phyloP scores from a whole-genome alignment of 2,888 invertebrate genomes.

The Eulithis testata region DNA sequence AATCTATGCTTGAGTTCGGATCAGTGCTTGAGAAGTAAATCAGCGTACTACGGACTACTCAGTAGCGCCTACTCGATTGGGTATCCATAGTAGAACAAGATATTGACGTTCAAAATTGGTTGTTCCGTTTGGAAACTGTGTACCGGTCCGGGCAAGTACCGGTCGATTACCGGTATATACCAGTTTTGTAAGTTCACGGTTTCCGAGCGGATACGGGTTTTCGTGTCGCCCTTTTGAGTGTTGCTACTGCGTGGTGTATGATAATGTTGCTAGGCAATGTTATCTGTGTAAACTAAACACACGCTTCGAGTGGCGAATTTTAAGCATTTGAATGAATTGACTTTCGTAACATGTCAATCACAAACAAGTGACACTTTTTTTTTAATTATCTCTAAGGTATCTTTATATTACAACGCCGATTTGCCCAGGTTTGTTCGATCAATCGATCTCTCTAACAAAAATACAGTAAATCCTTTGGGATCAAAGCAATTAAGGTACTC shows the following conservation, averaged over 20 bases:
- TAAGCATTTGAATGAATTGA: no score
- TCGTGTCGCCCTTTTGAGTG: slow-evolving; percentile 37
- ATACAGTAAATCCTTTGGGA: no score
- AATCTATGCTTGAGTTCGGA: no score
- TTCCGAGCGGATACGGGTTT: slow-evolving; percentile 47
- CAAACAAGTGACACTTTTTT: no score
- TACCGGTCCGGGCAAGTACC: slow-evolving; percentile 49
- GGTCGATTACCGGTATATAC: slow-evolving; percentile 39
- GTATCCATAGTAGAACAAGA: slow-evolving; percentile 42
- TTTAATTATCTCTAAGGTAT: no score
- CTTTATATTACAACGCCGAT: no score
- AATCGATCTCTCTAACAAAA: no score
- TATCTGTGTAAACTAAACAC: slow-evolving; percentile 30
- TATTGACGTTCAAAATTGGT: slow-evolving; percentile 57
- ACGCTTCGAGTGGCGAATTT: background rate
- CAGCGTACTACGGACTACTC: no score
- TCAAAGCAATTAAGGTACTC: no score
- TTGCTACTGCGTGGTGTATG: slow-evolving; percentile 14
- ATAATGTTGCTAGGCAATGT: slow-evolving; percentile 32
- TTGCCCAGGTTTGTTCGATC: no score
- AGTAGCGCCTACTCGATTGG: slow-evolving; percentile 1
- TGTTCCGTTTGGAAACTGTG: slow-evolving; percentile 67
- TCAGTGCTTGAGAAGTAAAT: no score
- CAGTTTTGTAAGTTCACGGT: slow-evolving; percentile 37
- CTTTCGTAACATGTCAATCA: no score